Evolutionary conservation across 30 jellyfish, hydroid and myxozoan species (phyloP), one percentile per base, ranked within the genome.

Genomic region (Hydra vulgaris): DNA sequence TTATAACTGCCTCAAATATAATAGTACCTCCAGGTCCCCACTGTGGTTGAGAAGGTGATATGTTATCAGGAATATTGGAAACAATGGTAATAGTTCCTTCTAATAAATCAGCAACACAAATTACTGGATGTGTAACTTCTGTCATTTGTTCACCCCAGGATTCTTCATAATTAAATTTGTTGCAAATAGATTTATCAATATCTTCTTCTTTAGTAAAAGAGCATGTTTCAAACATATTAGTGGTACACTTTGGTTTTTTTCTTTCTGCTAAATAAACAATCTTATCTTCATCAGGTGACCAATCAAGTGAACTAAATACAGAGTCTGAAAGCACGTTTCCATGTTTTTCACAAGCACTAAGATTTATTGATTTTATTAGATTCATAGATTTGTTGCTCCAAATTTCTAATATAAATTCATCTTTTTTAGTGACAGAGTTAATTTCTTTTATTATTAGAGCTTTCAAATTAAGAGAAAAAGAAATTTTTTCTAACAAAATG

Each of bases 71-170:
- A 15, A 80, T 80, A 25, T 26, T 66, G 17, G 25, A 21, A 80
- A 80, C 72, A 53, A 76, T 21, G 17, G 61, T 5, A 18, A 80
- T 8, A 22, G 72, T 66, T 21, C 71, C 83, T 61, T 69, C 66
- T 5, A 27, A 8, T n/a, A 80, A 17, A 3, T 80, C 52, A 21
- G 67, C 66, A 8, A 66, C 83, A 66, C 83, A 67, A 26, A 80
- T 80, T 25, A 80, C 87, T 23, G 87, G 68, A 53, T 80, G 61
- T n/a, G 67, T 66, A 70, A 80, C 19, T 17, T 67, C 87, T 0
- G 70, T 80, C 83, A 80, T 20, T 80, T 56, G 88, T 79, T 90
- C 97, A 7, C 97, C 97, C 97, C 97, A 90, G 53, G 88, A 83
- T 24, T 90, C 97, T 69, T 86, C 86, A 78, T 81, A 85, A 4